phyloP scores from a whole-genome alignment of 2,113 vertebrate species.

The Notarius lentiginosus region DNA sequence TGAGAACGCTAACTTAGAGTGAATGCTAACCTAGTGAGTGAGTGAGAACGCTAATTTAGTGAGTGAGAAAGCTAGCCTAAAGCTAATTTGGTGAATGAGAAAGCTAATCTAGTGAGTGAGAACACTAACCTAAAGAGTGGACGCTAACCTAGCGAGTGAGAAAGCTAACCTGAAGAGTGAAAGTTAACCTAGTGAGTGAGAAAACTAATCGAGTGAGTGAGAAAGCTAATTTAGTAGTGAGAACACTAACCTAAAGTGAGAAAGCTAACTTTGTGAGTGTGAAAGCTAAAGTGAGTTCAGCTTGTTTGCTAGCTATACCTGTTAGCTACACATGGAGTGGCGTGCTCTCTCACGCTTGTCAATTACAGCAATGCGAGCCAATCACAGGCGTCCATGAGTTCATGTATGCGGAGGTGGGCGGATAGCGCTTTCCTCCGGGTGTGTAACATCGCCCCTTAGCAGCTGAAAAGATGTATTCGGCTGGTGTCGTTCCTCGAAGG shows the following conservation, averaged over 20 bases:
- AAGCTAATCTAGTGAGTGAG: not conserved
- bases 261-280: not conserved
- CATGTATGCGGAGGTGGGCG: too few relatives aligned
- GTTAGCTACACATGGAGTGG: not conserved
- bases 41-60: not conserved
- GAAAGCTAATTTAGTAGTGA: not conserved
- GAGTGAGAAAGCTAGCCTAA: not conserved
- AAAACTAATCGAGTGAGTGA: not conserved
- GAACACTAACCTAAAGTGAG: too few relatives aligned
- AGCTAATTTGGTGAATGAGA: not conserved
- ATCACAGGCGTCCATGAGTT: too few relatives aligned
- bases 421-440: too few relatives aligned
- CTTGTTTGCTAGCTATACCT: not conserved
- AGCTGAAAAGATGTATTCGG: too few relatives aligned
- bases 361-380: too few relatives aligned
- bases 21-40: not conserved
- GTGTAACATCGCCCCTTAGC: too few relatives aligned
- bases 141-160: not conserved
- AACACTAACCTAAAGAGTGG: too few relatives aligned
- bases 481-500: too few relatives aligned
- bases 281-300: not conserved
- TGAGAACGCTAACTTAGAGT: not conserved
- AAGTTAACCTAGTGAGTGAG: not conserved
- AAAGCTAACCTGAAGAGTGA: not conserved
- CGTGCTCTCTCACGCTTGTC: too few relatives aligned